Percentiles rank a stretch among this genome's conserved stretches.
Conservation (phyloP, 2,113 vertebrate species). For the Gavia stellata region DNA sequence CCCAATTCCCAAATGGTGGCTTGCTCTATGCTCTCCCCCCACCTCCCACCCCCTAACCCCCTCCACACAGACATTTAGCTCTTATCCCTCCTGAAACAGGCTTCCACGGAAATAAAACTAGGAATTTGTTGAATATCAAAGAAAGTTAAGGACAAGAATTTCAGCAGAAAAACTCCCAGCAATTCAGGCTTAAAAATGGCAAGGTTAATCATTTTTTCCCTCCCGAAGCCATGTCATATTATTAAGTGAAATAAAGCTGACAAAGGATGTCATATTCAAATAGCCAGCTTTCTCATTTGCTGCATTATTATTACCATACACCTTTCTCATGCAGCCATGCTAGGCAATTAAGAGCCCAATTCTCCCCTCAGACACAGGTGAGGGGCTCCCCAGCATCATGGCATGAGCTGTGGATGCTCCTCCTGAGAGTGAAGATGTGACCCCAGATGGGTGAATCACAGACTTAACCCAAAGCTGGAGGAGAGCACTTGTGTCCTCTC, state of each 20-base stretch:
- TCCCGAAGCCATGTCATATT: conserved; percentile 40
- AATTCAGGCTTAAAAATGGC: neutral
- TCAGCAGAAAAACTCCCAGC: neutral
- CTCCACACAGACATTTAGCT: neutral
- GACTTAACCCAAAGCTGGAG: neutral
- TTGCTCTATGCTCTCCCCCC: neutral
- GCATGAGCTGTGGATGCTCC: neutral
- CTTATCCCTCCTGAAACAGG: neutral
- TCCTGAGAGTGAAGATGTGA: neutral
- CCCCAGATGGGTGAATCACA: neutral
- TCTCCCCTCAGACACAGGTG: neutral
- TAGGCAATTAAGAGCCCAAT: neutral
- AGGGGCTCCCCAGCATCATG: neutral
- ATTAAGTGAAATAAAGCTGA: conserved; percentile 47
- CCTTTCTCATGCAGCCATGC: neutral
- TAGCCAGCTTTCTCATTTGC: conserved; percentile 1
- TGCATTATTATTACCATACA: neutral
- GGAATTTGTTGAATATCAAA: conserved; percentile 6
- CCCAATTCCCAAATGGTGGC: neutral
- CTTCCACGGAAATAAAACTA: neutral
- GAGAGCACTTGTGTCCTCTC: neutral
- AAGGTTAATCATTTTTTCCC: conserved; percentile 20
- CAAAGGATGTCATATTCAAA: conserved; percentile 24
- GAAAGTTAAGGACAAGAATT: neutral
- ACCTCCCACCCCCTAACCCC: no score